Base-by-base conservation (phyloP, 2,113 vertebrate genomes). In the Thinocorus orbignyianus region DNA sequence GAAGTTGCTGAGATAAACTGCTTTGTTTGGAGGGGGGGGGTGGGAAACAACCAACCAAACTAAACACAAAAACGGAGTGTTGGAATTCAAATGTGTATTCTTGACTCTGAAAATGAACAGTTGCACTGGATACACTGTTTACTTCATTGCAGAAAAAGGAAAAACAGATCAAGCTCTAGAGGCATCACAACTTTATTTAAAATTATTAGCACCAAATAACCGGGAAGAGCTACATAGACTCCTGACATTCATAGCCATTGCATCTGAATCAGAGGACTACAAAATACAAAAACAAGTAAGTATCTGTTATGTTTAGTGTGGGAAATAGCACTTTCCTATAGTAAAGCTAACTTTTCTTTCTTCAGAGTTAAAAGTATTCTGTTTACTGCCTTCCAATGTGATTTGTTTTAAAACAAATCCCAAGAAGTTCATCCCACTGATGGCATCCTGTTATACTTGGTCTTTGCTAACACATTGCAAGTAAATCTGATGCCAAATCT, bases 281-380 rank as follows among this genome's bases (percentile, higher is more conserved):
- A 98, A 89, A 62, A 96, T 99, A 48, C 98, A 99, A 82, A 99
- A 98, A 95, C 98, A 98, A 97, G 98, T 98, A 95, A 69, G 71
- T 66, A 26, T 72, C 61, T 51, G 13, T 44, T 28, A 12, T 62
- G 4, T 39, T 52, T 62, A 57, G 49, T 80, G 44, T 80, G 41
- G 77, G 51, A 85, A 90, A 52, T 25, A 64, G 35, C 10, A 48
- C 7, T 68, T 87, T 62, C 9, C 42, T 16, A 7, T 51, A 46
- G 12, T 7, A 82, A 90, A 66, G 18, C 18, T 66, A 62, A 33
- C 15, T 17, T 9, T 11, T 22, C 17, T 41, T 46, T 46, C 30
- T 19, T 24, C 31, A 26, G 33, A 30, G 9, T 85, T 58, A 62
- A 19, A 89, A 74, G 33, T 57, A 55, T 57, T 73, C 33, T 68